Percentiles rank a stretch among this genome's conserved stretches.
These are phyloP conservation scores for Hypselothyrea guttata DNA, from an alignment of 2,888 invertebrate species.

Conservation along the genomic window DNA sequence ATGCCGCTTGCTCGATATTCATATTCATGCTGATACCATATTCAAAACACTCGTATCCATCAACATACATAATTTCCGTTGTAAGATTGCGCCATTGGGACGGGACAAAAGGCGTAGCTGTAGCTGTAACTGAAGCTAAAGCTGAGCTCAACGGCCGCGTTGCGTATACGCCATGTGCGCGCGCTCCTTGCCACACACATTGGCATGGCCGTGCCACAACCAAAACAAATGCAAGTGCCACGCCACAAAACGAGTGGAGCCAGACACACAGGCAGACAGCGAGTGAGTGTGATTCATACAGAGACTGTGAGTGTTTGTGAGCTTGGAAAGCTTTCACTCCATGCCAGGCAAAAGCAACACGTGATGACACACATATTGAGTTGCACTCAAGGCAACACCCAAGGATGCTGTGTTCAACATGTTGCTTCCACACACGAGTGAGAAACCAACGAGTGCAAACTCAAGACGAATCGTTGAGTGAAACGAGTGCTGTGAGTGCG, in stretches of 20 bases:
- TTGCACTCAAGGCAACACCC: conserved; percentile 23
- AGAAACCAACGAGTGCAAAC: background rate
- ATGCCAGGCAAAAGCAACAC: conserved; percentile 6
- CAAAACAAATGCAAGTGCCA: conserved; percentile 63
- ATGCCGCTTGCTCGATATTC: conserved; percentile 10
- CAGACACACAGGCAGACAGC: background rate
- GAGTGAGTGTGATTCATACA: conserved; percentile 30
- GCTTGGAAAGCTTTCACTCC: conserved; percentile 58
- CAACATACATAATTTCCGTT: conserved; percentile 74
- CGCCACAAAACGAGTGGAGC: conserved; percentile 15
- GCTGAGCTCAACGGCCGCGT: background rate
- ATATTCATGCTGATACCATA: conserved; percentile 24
- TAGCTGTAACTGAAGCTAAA: background rate
- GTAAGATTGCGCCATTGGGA: conserved; percentile 23
- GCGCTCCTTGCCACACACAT: conserved; percentile 47
- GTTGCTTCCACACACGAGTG: conserved; percentile 57
- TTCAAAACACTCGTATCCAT: conserved; percentile 31
- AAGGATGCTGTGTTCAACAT: conserved; percentile 74
- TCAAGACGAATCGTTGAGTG: no score
- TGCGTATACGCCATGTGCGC: conserved; percentile 22
- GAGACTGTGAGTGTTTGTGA: background rate
- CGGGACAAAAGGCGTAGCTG: conserved; percentile 18
- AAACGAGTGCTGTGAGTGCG: no score
- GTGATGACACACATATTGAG: background rate
- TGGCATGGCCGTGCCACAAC: conserved; percentile 35